Percentiles rank a stretch among this genome's conserved stretches.
phyloP scores from a whole-genome alignment of 2,113 vertebrate genomes.

The Cathartes aura region DNA sequence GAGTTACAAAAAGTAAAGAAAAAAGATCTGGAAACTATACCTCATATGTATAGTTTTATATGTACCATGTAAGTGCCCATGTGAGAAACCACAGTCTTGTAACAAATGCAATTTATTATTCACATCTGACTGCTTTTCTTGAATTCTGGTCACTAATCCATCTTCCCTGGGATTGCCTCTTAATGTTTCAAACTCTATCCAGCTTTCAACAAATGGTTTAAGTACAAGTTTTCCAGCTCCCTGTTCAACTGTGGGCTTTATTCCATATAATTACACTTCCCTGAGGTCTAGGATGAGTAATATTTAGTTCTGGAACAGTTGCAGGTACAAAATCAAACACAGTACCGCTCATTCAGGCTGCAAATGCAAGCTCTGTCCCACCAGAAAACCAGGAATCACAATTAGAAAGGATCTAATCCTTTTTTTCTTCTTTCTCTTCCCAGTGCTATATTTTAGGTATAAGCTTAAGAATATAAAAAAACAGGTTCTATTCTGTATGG shows the following conservation, averaged over 20 bases:
- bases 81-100: not conserved
- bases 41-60: not conserved
- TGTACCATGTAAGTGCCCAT: not conserved
- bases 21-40: not conserved
- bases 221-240: constrained; percentile 8
- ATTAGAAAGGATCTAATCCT: not conserved
- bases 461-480: not conserved
- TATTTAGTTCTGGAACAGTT: not conserved
- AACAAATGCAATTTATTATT: constrained; percentile 9
- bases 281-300: not conserved
- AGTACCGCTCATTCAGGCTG: not conserved
- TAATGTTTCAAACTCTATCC: not conserved
- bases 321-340: not conserved
- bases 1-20: not conserved
- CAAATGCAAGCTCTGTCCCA: not conserved
- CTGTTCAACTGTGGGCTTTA: not conserved
- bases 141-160: constrained; percentile 27
- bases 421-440: not conserved
- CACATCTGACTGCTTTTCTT: constrained; percentile 19
- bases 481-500: not conserved
- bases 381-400: not conserved
- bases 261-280: not conserved
- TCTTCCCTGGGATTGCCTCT: not conserved
- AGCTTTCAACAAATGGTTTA: constrained; percentile 24
- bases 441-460: not conserved